Evolutionary conservation across 2,797 vertebrate species (phyloP), one percentile per base, ranked within the genome.

Genomic region (Adrianichthys oophorus): DNA sequence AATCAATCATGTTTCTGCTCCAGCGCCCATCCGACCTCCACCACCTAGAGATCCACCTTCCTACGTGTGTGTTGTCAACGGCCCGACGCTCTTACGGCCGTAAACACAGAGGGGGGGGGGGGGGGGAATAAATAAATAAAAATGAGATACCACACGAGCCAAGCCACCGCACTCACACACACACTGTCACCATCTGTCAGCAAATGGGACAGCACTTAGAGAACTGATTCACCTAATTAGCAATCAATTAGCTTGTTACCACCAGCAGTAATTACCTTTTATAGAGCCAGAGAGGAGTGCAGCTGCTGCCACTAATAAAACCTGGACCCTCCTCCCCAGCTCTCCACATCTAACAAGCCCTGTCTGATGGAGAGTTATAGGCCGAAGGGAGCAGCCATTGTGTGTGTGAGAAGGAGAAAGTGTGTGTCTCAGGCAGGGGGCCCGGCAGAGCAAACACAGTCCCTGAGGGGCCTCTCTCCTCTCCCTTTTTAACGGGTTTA

Each of bases 241-340:
- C 95, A 98, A 98, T 98, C 96, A 98, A 99, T 99, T 98, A 99
- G 96, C 96, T 96, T 96, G 95, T 98, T 98, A 98, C 95, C 94
- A 96, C 95, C 95, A 93, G 93, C 94, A 92, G 95, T 97, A 98
- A 99, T 98, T 96, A 97, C 93, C 93, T 96, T 97, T 97, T 89
- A 97, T 95, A 94, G 94, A 95, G 89, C 93, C 76, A 89, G 92
- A 93, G 93, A 93, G 92, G 90, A 93, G 93, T 94, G 92, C 97
- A 98, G 95, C 95, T 98, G 96, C 95, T 91, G 88, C 92, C 84
- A 89, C 94, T 93, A 96, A 98, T 98, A 97, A 98, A 96, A 94
- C 90, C 91, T 88, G 86, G 80, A 90, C 88, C 90, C 82, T 83
- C 84, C 92, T 89, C 90, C 87, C 72, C 80, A 67, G 70, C 78